These are phyloP conservation scores for Collichthys lucidus DNA, from an alignment of 2,113 vertebrate genomes.

Conservation along the genomic window DNA sequence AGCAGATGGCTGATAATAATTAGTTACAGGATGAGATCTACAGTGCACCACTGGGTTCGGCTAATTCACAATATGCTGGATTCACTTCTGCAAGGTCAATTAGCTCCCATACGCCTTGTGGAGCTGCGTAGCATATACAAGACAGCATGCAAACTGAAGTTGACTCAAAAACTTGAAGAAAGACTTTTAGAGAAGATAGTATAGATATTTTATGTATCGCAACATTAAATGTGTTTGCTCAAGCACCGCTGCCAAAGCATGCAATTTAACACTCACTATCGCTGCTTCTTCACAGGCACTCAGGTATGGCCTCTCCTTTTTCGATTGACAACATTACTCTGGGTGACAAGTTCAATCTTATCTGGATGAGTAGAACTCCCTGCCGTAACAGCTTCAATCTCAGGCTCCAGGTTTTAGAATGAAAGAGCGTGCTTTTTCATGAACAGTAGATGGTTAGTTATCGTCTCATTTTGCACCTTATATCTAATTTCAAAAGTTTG, in stretches of 20 bases:
- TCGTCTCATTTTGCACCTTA: slow-evolving; percentile 4
- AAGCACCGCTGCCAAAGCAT: background rate
- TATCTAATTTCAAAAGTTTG: slow-evolving; percentile 5
- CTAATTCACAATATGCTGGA: slow-evolving; percentile 66
- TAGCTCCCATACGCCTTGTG: slow-evolving; percentile 26
- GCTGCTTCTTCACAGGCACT: background rate
- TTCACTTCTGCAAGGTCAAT: slow-evolving; percentile 68
- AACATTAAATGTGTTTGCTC: background rate
- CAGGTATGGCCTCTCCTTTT: slow-evolving; percentile 7
- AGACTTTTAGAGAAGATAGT: background rate
- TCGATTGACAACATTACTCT: slow-evolving; percentile 8
- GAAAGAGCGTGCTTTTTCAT: background rate
- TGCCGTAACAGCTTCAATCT: slow-evolving; percentile 25
- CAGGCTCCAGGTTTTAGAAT: background rate
- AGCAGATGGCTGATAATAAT: slow-evolving; percentile 77
- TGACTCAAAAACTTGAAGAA: background rate
- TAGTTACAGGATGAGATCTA: slow-evolving; percentile 61
- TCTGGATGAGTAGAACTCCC: slow-evolving; percentile 11
- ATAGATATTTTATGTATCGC: background rate
- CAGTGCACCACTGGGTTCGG: slow-evolving; percentile 57
- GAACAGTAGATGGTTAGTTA: slow-evolving; percentile 16
- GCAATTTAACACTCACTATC: background rate
- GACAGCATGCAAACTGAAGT: background rate
- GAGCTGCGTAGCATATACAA: background rate
- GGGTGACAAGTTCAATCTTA: slow-evolving; percentile 22